Evolutionary conservation across 2,113 vertebrate genomes (phyloP), one percentile per base, ranked within the genome.

Genomic region (Steatornis caripensis): DNA sequence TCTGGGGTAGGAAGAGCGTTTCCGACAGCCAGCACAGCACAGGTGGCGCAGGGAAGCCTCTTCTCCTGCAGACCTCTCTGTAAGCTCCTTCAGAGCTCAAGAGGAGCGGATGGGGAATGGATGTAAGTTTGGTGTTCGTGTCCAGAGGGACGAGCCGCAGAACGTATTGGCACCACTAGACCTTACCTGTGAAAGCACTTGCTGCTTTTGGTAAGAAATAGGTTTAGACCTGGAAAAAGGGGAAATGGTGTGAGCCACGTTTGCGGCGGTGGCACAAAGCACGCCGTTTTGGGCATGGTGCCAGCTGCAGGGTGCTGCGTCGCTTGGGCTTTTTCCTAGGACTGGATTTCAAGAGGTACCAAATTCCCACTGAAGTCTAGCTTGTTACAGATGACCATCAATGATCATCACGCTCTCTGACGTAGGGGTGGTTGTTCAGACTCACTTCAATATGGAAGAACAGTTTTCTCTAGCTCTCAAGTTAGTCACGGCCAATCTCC

Each of bases 91-190:
- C 16, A 32, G n/a, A 72, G 80, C 76, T 39, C 36, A 32, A 26
- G 54, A 58, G 54, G 46, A 92, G 64, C 88, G 86, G 79, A 32
- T 70, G 84, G 81, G 78, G 53, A 61, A 39, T 11, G 37, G 75
- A 37, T 22, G 36, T 39, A 66, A 86, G 62, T 30, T 68, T 68
- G 58, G 26, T 37, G 62, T 57, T 79, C 1, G 2, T 69, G 53
- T 69, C 36, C 54, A 45, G 69, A 89, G 68, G 70, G 62, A 69
- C 57, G 43, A 39, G 49, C 66, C 87, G 87, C 87, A 95, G 78
- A 72, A 69, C 1, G 3, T 36, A 41, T 10, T 41, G 49, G 72
- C 84, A 89, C 49, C 87, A 53, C 65, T 62, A 41, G 57, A 30
- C 34, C 26, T 72, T n/a, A 2, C 19, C 53, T 90, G 41, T 39